Conservation (phyloP, 1,140 invertebrate species). For the Heliconius hewitsoni region DNA sequence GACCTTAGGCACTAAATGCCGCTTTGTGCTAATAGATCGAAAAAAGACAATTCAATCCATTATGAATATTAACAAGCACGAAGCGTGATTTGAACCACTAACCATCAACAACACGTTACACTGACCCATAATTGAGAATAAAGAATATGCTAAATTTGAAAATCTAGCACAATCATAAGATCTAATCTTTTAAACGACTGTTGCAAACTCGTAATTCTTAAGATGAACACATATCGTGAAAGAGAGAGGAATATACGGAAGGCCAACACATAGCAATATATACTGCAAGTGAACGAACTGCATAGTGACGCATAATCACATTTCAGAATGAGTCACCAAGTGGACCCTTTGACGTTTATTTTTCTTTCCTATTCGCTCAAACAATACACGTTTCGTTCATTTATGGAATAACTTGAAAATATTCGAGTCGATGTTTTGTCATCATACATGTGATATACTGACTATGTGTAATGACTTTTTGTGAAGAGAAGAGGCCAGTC, state of each 20-base stretch:
- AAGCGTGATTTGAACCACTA: no score
- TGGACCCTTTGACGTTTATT: slow-evolving; percentile 21
- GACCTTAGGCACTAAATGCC: no score
- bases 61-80: no score
- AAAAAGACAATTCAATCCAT: no score
- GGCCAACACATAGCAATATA: slow-evolving; percentile 25
- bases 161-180: background rate
- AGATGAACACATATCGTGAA: slow-evolving; percentile 29
- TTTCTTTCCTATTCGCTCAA: slow-evolving; percentile 31
- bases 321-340: slow-evolving; percentile 30
- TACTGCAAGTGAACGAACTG: slow-evolving; percentile 35
- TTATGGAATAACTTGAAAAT: slow-evolving; percentile 31
- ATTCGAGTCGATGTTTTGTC: background rate
- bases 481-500: no score
- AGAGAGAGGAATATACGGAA: slow-evolving; percentile 10
- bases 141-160: no score
- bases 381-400: slow-evolving; percentile 20
- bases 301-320: slow-evolving; percentile 34
- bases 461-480: no score
- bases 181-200: slow-evolving; percentile 3
- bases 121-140: no score
- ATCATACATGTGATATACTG: background rate
- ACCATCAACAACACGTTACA: no score
- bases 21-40: no score
- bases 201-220: slow-evolving; percentile 19